phyloP scores from a whole-genome alignment of 2,888 invertebrate species.

The Microchrysa polita region DNA sequence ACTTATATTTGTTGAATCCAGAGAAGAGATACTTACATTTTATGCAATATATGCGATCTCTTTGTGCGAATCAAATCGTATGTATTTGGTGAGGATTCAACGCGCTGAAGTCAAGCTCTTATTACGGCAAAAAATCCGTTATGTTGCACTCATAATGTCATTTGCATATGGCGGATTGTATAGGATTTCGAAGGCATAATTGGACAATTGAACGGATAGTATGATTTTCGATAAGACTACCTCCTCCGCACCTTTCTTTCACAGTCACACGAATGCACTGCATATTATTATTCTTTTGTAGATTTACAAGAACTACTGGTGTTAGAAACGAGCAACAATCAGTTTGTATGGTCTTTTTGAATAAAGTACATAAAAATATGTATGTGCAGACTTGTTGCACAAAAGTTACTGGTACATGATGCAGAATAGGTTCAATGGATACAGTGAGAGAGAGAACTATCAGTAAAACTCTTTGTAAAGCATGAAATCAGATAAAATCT shows the following conservation, averaged over 20 bases:
- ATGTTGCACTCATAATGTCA: conserved; percentile 42
- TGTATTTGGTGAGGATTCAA: background rate
- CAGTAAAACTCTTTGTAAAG: conserved; percentile 8
- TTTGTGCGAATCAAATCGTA: conserved; percentile 20
- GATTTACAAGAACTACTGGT: conserved; percentile 2
- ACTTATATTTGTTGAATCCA: background rate
- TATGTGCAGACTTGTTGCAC: conserved; percentile 5
- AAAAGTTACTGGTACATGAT: background rate
- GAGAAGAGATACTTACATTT: too few relatives aligned
- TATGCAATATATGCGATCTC: conserved; percentile 5
- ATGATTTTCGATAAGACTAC: conserved; percentile 19
- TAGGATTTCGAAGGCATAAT: conserved; percentile 36
- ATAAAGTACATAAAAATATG: too few relatives aligned
- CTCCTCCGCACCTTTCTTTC: background rate
- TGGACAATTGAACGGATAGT: conserved; percentile 41
- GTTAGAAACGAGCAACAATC: background rate
- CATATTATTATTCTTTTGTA: background rate
- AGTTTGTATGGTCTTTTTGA: background rate
- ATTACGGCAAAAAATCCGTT: conserved; percentile 26
- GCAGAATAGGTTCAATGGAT: too few relatives aligned
- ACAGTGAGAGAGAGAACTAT: background rate
- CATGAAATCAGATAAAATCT: conserved; percentile 38
- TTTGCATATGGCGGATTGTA: conserved; percentile 41
- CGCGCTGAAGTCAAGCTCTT: conserved; percentile 8
- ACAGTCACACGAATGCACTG: background rate